Evolutionary conservation across 2,113 vertebrate species (phyloP).

Genomic region (Mirounga angustirostris): DNA sequence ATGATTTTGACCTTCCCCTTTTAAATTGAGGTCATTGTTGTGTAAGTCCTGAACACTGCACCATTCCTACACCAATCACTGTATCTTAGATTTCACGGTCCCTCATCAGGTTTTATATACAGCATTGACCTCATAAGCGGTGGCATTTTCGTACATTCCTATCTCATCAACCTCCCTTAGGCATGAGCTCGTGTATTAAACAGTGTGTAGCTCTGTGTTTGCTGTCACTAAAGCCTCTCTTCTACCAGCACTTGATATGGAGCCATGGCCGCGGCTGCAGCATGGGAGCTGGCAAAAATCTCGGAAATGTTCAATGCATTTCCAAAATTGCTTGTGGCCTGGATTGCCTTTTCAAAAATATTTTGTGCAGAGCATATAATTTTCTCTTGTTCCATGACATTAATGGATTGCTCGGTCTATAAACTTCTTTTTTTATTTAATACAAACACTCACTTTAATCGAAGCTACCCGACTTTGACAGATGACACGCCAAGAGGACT

Average conservation of each 20-base stretch:
- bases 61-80: background rate
- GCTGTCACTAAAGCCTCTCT: background rate
- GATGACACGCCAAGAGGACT: background rate
- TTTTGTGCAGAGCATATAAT: slow-evolving; percentile 32
- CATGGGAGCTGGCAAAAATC: background rate
- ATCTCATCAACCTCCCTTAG: background rate
- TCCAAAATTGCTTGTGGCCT: slow-evolving; percentile 8
- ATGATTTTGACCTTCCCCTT: background rate
- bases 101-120: background rate
- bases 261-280: background rate
- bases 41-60: background rate
- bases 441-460: slow-evolving; percentile 29
- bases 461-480: slow-evolving; percentile 50
- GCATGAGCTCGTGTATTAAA: background rate
- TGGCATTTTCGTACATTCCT: background rate
- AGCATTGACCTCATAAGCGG: background rate
- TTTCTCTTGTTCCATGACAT: slow-evolving; percentile 70
- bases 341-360: slow-evolving; percentile 55
- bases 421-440: slow-evolving; percentile 58
- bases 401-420: slow-evolving; percentile 67
- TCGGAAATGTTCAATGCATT: slow-evolving; percentile 2
- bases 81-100: background rate
- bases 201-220: background rate
- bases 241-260: background rate
- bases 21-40: background rate